A percentile compares a stretch with the other conserved stretches of the same genome.
Conservation (phyloP, 2,888 invertebrate species). For the Melitaea athalia region DNA sequence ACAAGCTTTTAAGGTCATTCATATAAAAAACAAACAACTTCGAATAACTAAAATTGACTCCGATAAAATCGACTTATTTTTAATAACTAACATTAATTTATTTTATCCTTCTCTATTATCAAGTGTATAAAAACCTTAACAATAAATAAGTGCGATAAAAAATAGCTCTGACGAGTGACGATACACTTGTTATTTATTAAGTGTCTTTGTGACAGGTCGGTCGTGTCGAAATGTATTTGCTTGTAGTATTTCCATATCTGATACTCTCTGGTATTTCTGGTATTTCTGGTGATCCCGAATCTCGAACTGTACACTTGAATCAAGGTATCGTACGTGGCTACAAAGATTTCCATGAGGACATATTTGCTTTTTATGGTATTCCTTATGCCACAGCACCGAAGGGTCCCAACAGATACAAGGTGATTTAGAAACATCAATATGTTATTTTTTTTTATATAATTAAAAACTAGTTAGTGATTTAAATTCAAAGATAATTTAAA, state of each 20-base stretch:
- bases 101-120: too few species aligned
- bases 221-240: neutral
- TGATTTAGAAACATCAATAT: conserved; percentile 20
- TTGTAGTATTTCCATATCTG: conserved; percentile 1
- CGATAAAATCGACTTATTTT: too few species aligned
- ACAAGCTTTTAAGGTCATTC: too few species aligned
- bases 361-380: conserved; percentile 55
- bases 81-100: too few species aligned
- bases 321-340: conserved; percentile 56
- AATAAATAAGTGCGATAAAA: too few species aligned
- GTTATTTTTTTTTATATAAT: neutral
- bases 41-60: too few species aligned
- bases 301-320: conserved; percentile 42
- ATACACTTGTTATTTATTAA: neutral
- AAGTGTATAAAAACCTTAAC: too few species aligned
- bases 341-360: conserved; percentile 42
- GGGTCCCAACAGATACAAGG: conserved; percentile 55
- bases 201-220: neutral
- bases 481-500: too few species aligned
- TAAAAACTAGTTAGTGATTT: too few species aligned
- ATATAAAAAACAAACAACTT: too few species aligned
- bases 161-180: neutral
- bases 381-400: conserved; percentile 63
- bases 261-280: neutral
- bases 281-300: conserved; percentile 23